Base-by-base conservation (phyloP, 2,113 vertebrate species). In the Sminthopsis crassicaudata region DNA sequence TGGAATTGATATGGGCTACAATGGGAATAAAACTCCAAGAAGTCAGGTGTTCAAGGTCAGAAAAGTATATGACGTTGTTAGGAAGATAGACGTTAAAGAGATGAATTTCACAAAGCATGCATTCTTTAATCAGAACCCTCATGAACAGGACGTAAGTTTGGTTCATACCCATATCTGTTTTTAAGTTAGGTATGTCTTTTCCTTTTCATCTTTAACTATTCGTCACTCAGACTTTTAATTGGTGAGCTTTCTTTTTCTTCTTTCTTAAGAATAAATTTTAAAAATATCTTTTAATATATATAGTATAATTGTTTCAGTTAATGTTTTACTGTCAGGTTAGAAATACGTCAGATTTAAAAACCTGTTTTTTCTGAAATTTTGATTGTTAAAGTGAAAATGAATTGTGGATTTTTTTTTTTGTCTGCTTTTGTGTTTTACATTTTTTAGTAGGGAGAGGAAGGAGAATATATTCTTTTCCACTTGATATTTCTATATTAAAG, bases 11-110 rank as follows among this genome's bases (percentile, higher is more conserved):
- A 99, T 99, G 99, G 99, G 99, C 97, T 99, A 99, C 99, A 99
- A 99, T 91, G 99, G 99, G 97, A 99, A 99, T 99, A 99, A 99
- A 99, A 99, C 99, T 42, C 99, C 99, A 94, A 99, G 99, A 98
- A 99, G 98, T 98, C 99, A 99, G 98, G 99, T 99, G 96, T 99
- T 99, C 98, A 99, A 99, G 99, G 99, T 99, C 97, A 99, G 99
- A 98, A 98, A 99, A 98, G 97, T 98, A 98, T 98, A 97, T 98
- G 98, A 98, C 97, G 92, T 98, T 98, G 96, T 98, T 98, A 99
- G 98, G 98, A 99, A 98, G 98, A 98, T 98, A 98, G 97, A 98
- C 96, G 55, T 98, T 98, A 98, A 98, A 98, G 98, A 98, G 98
- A 98, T 98, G 98, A 98, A 98, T 99, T 96, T 98, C 97, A 98